These are phyloP conservation scores for Antennarius striatus DNA, from an alignment of 2,113 vertebrate genomes.

Conservation along the genomic window DNA sequence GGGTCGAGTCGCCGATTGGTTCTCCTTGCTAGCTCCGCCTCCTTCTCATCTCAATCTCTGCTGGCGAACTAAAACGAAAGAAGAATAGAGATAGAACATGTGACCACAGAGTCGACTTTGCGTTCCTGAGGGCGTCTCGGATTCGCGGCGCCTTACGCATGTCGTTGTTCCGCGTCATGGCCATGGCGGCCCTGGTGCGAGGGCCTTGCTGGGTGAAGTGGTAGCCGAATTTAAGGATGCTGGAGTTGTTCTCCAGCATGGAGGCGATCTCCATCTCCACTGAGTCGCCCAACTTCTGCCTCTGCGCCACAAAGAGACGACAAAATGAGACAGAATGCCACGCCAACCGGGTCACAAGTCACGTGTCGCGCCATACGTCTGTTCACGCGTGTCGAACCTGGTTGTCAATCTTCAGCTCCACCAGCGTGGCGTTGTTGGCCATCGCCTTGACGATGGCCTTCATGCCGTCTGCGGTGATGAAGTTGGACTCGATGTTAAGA, in stretches of 20 bases:
- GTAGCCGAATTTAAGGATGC: conserved; percentile 90
- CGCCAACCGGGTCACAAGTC: no score
- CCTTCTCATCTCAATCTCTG: conserved; percentile 79
- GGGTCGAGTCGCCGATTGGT: conserved; percentile 14
- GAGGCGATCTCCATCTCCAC: conserved; percentile 96
- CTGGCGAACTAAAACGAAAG: conserved; percentile 74
- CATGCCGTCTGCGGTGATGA: conserved; percentile 91
- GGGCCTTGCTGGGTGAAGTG: conserved; percentile 97
- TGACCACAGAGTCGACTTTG: no score
- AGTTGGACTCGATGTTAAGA: conserved; percentile 97
- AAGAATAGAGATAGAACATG: not conserved
- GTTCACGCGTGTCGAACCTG: conserved; percentile 77
- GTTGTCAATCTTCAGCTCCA: conserved; percentile 92
- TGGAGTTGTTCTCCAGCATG: conserved; percentile 91
- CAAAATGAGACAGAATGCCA: no score
- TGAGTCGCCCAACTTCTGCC: conserved; percentile 89
- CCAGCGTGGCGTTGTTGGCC: conserved; percentile 80
- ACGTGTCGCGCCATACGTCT: no score
- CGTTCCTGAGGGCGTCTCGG: no score
- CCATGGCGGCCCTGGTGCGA: conserved; percentile 87
- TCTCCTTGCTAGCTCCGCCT: not conserved
- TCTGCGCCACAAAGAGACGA: conserved; percentile 65
- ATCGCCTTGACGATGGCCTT: conserved; percentile 87
- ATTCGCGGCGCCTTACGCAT: conserved; percentile 79
- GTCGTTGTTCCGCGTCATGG: conserved; percentile 93